Evolutionary conservation across 2,797 vertebrate species (phyloP), one percentile per base, ranked within the genome.

Genomic region (Spheniscus humboldti): DNA sequence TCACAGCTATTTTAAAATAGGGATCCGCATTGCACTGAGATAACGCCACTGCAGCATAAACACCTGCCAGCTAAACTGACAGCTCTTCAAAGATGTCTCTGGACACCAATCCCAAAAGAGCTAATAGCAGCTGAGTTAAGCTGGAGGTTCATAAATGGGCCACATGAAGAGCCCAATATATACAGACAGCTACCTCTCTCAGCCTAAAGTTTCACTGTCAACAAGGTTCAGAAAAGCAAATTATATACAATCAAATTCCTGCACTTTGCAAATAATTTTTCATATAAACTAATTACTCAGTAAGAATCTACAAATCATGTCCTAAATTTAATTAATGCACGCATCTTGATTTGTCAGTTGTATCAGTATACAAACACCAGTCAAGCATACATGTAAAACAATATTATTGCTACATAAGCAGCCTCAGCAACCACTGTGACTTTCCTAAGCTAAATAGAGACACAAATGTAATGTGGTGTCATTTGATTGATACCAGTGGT

Each of bases 21-120:
- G n/a, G 64, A 89, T 59, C 59, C 77, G 76, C 63, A 33, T 43
- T 82, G 76, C 68, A 53, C 67, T 88, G 84, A 66, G 74, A 53
- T 71, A 91, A 90, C 10, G 8, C 7, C 71, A 35, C 25, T 62
- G 88, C 86, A 92, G 88, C 64, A 89, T 19, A n/a, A 95, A 94
- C 66, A 86, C 78, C 92, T 96, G 85, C 68, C 92, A 96, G 85
- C 52, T 82, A 28, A 87, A 81, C 59, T 92, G 89, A 93, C 90
- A 94, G 94, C 77, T 50, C 91, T 35, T 82, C 80, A 86, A 60
- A 94, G 73, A 71, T 60, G 56, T 53, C 78, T 76, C 82, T 27
- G 83, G 72, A 92, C 87, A 88, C 41, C 87, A 72, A 37, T 48
- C 86, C 90, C 94, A 56, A 35, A 35, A 57, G 63, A 82, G 41